Evolutionary conservation across 2,888 invertebrate species (phyloP), one percentile per base, ranked within the genome.

Genomic region (Andricus curvator): DNA sequence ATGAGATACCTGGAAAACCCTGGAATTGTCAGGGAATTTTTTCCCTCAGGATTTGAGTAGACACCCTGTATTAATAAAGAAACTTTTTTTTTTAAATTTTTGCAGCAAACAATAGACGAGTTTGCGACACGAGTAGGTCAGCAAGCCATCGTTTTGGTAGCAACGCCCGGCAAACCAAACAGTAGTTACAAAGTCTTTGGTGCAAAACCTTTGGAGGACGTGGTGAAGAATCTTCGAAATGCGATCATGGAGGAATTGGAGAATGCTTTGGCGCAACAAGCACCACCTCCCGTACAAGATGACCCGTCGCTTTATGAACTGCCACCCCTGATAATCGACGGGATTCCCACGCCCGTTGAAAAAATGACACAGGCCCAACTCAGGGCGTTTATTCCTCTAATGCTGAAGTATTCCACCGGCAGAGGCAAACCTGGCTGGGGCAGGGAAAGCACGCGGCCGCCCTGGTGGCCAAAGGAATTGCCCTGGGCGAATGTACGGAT

Each of bases 341-440:
- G 99, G 84, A 99, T 99, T 92, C 99, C 99, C 84, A 99, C 99
- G 82, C 98, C 99, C 22, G 98, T 99, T 0, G 99, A 99, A 94
- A 99, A 99, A 95, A 99, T 99, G 99, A 99, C 99, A 64, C 98
- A 99, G 94, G 99, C 99, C 79, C 99, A 99, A 93, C 94, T 99
- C 82, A 94, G 99, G 89, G 98, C 98, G 81, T 99, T 99, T 93
- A 99, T 99, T 89, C 99, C 99, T 84, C 95, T 99, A 88, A 99
- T 99, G 99, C 94, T 99, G 90, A 99, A 99, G 94, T 99, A 98
- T 93, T 98, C 98, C 8, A 99, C 99, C 86, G 98, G 97, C 90
- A 95, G 99, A 87, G 99, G 99, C 84, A 99, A 99, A 93, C 99
- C 99, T 67, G 99, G 99, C 64, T 99, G 99, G 99, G 99, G 99